These are phyloP conservation scores for Dreissena rostriformis DNA, from an alignment of 1,140 invertebrate genomes.

Conservation along the genomic window DNA sequence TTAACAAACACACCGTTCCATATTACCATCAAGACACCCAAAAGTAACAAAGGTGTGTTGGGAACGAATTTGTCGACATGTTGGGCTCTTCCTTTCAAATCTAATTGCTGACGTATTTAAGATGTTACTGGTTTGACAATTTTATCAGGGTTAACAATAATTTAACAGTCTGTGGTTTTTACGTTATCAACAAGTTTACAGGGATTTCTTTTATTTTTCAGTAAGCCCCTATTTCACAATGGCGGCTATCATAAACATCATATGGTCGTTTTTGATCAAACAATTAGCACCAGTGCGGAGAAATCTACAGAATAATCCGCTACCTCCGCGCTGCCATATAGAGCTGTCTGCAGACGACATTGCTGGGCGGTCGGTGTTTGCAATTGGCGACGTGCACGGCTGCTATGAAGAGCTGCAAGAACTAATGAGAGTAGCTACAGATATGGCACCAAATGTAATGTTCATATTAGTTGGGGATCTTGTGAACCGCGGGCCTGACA, in stretches of 20 bases:
- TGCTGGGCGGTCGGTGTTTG: conserved; percentile 67
- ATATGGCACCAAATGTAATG: conserved; percentile 54
- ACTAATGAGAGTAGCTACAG: conserved; percentile 64
- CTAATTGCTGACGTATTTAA: no score
- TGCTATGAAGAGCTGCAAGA: conserved; percentile 78
- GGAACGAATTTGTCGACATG: no score
- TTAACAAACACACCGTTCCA: no score
- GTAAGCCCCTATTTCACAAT: background rate
- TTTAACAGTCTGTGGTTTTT: no score
- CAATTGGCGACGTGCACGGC: conserved; percentile 81
- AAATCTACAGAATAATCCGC: conserved; percentile 61
- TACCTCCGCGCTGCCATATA: conserved; percentile 62
- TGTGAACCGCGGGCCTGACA: conserved; percentile 79
- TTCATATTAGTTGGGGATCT: conserved; percentile 80
- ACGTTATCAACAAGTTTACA: no score
- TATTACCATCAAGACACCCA: no score
- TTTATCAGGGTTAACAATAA: no score
- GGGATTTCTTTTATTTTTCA: no score
- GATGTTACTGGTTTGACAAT: no score
- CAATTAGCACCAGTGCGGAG: background rate
- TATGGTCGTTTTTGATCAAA: background rate
- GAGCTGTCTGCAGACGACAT: conserved; percentile 59
- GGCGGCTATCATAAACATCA: background rate
- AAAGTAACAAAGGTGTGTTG: no score
- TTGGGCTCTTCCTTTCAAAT: no score